Conservation (phyloP, 2,888 invertebrate genomes). For the Mythimna loreyi region DNA sequence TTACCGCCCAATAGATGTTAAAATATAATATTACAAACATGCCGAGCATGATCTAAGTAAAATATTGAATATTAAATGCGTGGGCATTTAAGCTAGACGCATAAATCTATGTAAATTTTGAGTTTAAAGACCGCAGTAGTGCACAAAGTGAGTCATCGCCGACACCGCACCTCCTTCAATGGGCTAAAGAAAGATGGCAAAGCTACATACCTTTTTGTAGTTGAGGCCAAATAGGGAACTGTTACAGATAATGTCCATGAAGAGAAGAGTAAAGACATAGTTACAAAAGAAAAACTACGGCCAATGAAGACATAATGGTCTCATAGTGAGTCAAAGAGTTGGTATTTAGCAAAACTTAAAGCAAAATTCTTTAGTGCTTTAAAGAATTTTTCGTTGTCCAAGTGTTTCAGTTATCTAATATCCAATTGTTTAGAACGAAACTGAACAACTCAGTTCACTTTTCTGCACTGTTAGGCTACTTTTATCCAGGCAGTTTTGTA, state of each 20-base stretch:
- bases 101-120: constrained; percentile 58
- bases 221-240: constrained; percentile 33
- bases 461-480: no score
- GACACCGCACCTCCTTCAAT: constrained; percentile 29
- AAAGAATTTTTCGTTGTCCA: no score
- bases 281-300: constrained; percentile 26
- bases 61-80: constrained; percentile 53
- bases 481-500: no score
- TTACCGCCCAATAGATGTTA: constrained; percentile 19
- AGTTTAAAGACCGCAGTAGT: constrained; percentile 60
- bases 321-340: constrained; percentile 26
- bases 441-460: no score
- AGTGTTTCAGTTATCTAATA: no score
- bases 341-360: not conserved
- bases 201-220: constrained; percentile 24
- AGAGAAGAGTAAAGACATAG: constrained; percentile 19
- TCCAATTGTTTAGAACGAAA: no score
- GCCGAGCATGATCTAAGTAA: constrained; percentile 52
- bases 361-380: constrained; percentile 13
- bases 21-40: constrained; percentile 37
- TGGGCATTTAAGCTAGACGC: constrained; percentile 57
- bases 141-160: constrained; percentile 53
- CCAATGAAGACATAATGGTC: not conserved
- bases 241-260: constrained; percentile 29
- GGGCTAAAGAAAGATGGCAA: constrained; percentile 22